A percentile compares a stretch with the other conserved stretches of the same genome.
Conservation (phyloP, 2,113 vertebrate genomes). For the Melanocharis versteri region DNA sequence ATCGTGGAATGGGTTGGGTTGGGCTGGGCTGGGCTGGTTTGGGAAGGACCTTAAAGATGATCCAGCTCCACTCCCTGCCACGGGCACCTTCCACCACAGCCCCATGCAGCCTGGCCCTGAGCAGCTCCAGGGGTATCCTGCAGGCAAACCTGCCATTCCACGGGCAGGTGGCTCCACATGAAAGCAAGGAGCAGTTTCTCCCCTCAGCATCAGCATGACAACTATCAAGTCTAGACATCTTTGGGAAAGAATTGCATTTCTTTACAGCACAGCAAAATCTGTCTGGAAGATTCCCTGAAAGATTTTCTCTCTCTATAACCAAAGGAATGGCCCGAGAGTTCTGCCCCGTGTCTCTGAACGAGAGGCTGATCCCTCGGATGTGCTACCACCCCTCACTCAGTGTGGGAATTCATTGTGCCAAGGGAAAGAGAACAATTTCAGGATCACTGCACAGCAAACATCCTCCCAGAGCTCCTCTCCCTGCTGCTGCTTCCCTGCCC, state of each 20-base stretch:
- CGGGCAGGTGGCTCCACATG: background rate
- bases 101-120: background rate
- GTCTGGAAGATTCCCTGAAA: background rate
- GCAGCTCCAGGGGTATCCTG: background rate
- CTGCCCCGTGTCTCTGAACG: background rate
- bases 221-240: background rate
- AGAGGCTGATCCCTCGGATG: background rate
- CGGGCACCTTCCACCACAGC: background rate
- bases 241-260: background rate
- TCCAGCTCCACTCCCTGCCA: background rate
- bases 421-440: background rate
- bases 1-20: background rate
- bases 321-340: background rate
- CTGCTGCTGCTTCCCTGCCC: background rate
- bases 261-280: background rate
- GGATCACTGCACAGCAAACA: background rate
- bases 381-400: background rate
- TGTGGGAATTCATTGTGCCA: background rate
- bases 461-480: background rate
- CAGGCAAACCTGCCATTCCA: background rate
- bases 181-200: background rate
- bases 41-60: background rate
- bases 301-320: background rate
- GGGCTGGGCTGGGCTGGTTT: background rate
- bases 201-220: background rate